phyloP scores from a whole-genome alignment of 2,888 invertebrate species.

The Apotomis turbidana region DNA sequence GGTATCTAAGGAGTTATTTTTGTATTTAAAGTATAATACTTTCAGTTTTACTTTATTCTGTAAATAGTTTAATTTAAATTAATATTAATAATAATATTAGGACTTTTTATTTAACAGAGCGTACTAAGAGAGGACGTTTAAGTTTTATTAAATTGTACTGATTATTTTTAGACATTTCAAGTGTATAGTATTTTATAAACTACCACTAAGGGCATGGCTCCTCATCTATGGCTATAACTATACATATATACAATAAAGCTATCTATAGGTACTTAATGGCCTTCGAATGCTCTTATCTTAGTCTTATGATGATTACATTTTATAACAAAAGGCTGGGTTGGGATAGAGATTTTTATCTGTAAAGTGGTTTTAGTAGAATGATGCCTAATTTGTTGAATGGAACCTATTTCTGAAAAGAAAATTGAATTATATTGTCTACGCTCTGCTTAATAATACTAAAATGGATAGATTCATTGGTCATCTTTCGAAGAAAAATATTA shows the following conservation, averaged over 20 bases:
- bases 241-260: constrained; percentile 27
- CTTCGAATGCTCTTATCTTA: constrained; percentile 24
- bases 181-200: constrained; percentile 72
- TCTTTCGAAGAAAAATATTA: too few relatives aligned
- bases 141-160: constrained; percentile 81
- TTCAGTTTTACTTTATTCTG: constrained; percentile 40
- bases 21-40: constrained; percentile 39
- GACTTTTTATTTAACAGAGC: constrained; percentile 61
- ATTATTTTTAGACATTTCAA: constrained; percentile 78
- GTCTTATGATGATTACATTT: constrained; percentile 12
- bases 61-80: constrained; percentile 50
- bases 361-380: not conserved
- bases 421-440: not conserved
- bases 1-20: constrained; percentile 36
- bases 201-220: constrained; percentile 70
- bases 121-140: constrained; percentile 68
- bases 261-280: constrained; percentile 26
- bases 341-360: constrained; percentile 7
- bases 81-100: constrained; percentile 59
- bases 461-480: too few relatives aligned
- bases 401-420: not conserved
- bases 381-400: not conserved
- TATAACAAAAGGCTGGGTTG: constrained; percentile 9
- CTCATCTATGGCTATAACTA: constrained; percentile 73
- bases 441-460: not conserved